Evolutionary conservation across 2,113 vertebrate species (phyloP), one percentile per base, ranked within the genome.

Genomic region (Tupaia chinensis): DNA sequence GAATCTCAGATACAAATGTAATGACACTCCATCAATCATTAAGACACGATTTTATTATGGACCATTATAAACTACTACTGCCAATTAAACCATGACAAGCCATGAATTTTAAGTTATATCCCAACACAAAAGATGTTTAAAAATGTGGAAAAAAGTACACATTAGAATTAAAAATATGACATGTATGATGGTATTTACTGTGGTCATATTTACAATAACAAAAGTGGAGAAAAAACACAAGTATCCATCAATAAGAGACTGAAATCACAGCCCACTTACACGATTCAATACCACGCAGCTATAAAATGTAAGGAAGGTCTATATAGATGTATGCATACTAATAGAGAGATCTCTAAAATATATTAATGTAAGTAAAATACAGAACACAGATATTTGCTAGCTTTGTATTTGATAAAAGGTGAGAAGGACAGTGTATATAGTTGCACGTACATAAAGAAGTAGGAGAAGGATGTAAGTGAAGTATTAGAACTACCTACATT

Each of bases 151-250:
- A 93, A 88, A 81, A 81, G 25, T 54, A 3, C 14, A 89, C 34
- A 29, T 76, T 34, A 60, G 23, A 89, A 95, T 82, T 34, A 81
- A 77, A 90, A 95, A 70, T 63, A 87, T 11, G 44, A 0, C 69
- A 70, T 7, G 12, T 54, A 69, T 89, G 63, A 29, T 53, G 16
- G 86, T 92, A 81, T 78, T 89, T 92, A 92, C 15, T 78, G 15
- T 81, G 54, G 11, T 69, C 84, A 54, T 89, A 89, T 79, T 94
- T 95, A 68, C 16, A 94, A 80, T 32, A 78, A 92, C 25, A 79
- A 69, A 94, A 82, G 54, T 82, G 27, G 70, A 83, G 10, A 84
- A 81, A 56, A 20, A 74, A 80, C 25, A 83, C 34, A 63, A 93
- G 56, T 73, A 70, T 61, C 58, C 19, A 86, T n/a, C 81, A 87